Base-by-base conservation (phyloP, 2,888 invertebrate species). In the Tanypteryx hageni region DNA sequence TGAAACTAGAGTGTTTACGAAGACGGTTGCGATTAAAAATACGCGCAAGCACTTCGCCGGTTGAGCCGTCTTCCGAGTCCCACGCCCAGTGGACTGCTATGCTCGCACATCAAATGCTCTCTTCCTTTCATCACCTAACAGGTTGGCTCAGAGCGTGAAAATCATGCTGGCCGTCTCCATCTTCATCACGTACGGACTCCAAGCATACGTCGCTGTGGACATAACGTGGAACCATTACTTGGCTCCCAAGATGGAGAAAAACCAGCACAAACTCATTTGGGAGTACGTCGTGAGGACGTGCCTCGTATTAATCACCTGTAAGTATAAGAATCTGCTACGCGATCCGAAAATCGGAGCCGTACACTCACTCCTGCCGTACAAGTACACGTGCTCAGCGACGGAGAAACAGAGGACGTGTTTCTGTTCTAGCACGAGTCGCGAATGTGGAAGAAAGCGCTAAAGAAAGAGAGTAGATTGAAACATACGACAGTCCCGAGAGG, bases 151-250 rank as follows among this genome's bases (percentile, higher is more conserved):
- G 94, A 96, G 96, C 22, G 97, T 97, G 0, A 97, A 97, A 94
- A 95, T 97, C 22, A 96, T 98, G 94, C 95, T 98, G 89, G 97
- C 98, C 0, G 95, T 97, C 93, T 97, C 98, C 0, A 98, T 99
- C 93, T 99, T 97, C 95, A 97, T 99, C 92, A 98, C 99, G 0
- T 99, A 99, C 95, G 98, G 98, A 0, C 96, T 99, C 64, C 99
- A 99, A 94, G 98, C 99, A 95, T 99, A 99, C 95, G 99, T 99
- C 2, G 99, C 99, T 11, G 97, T 99, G 94, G 98, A 98, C 94
- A 98, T 99, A 93, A 96, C 98, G 85, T 99, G 99, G 98, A 98
- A 98, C 94, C 97, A 97, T 92, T 98, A 97, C 94, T 95, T 97
- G 13, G 95, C 95, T 22, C 95, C 96, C 13, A 96, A 95, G 93